Evolutionary conservation across 2,888 invertebrate genomes (phyloP), one percentile per base, ranked within the genome.

Genomic region (Dyspetes luteomarginatus): DNA sequence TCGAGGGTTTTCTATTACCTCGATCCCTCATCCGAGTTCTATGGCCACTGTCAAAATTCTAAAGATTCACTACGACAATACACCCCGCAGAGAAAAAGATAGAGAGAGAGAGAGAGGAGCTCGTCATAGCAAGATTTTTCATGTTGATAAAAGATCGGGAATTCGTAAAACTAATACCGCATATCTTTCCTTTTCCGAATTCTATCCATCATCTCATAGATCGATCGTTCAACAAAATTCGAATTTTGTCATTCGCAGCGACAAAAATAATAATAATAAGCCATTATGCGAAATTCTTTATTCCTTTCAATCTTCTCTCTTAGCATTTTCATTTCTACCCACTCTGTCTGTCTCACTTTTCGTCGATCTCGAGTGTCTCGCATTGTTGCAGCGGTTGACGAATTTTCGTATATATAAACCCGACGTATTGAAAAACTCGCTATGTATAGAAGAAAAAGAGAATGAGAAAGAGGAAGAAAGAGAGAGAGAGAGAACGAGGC

Each of bases 401-500:
- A 52, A 36, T 52, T 55, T 41, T 15, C 52, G 52, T 2, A 9
- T n/a, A 2, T 15, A 3, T n/a, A 22, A 1, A 48, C 12, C 26
- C 45, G 28, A 45, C 28, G 64, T 9, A 64, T 28, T 26, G 64
- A n/a, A 22, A 19, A 64, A 30, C 48, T 64, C n/a, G 7, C 48
- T 24, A 41, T 45, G 9, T 26, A 28, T 24, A n/a, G 15, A 45
- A 9, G 64, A 48, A n/a, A 9, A 17, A 64, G 64, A 48, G 28
- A 43, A 7, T 12, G 85, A 82, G 82, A 85, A 87, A 87, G 86
- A 86, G 78, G 78, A 83, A 83, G 78, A 74, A 74, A 79, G 56
- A 58, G 69, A 50, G 17, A 64, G 9, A 26, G 15, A 48, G n/a
- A n/a, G n/a, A n/a, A n/a, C n/a, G n/a, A 56, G 17, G 17, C 9